Evolutionary conservation across 1,140 invertebrate genomes (phyloP), one percentile per base, ranked within the genome.

Genomic region (Drosophila sucinea): DNA sequence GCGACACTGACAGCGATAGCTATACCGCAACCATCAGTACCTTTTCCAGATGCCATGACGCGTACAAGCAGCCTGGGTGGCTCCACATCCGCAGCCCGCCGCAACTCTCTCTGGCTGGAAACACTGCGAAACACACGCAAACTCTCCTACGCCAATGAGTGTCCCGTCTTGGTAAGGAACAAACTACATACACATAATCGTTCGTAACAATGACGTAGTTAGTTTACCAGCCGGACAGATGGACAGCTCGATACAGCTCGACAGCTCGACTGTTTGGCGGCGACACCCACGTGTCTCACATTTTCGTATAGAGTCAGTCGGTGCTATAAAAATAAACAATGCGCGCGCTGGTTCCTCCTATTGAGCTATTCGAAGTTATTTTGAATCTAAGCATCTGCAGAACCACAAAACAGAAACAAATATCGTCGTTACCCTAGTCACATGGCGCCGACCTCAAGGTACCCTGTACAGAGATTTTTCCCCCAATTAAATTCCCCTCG

Each of bases 291-390:
- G 73, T 75, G 72, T 75, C 73, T 64, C 27, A 7, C 27, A 35
- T 25, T 27, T 25, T 38, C 30, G 30, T 35, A 35, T 58, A 33
- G 76, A 73, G 75, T 76, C 82, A 57, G 57, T 27, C 57, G 57
- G 23, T 60, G 75, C 74, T 87, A 82, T 83, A 80, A 79, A 86
- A 86, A 86, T 87, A 87, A 86, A 87, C 66, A 78, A 85, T 75
- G 41, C 67, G 66, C 73, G 54, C 38, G 54, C 47, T 63, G 56
- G 25, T 27, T 38, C 38, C 55, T 44, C 61, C 60, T 62, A 30
- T 54, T 66, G 56, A 67, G 73, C 83, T 30, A 70, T 82, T 69
- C 61, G 72, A 87, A 87, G 83, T 73, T 87, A 86, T 86, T 86
- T 86, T 86, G 66, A 86, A 83, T 79, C 72, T 63, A 66, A 86